Evolutionary conservation across 1,140 invertebrate species (phyloP), one percentile per base, ranked within the genome.

Genomic region (Rhizoglyphus robini): DNA sequence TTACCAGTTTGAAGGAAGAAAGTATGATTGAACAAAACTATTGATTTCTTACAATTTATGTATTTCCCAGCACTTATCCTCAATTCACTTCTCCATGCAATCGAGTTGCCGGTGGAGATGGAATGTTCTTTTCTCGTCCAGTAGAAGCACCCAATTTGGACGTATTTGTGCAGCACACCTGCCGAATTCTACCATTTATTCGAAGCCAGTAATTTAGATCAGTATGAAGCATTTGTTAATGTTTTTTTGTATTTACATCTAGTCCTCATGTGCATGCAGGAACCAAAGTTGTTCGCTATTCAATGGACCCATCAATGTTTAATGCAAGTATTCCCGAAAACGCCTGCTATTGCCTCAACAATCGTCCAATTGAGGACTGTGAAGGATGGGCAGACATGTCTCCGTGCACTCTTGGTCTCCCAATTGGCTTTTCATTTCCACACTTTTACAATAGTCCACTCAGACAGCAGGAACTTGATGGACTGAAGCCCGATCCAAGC

Each of bases 381-480:
- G 11, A 64, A 18, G 63, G 63, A n/a, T 48, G 29, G 27, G 1
- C 13, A 5, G 68, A 69, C 32, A 18, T 68, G 11, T 57, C 36
- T 13, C 59, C 66, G 13, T 70, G 68, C 60, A 20, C 34, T 57
- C 63, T 51, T 23, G 86, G 90, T 75, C 90, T 89, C 0, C 88
- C 89, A 1, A 81, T 93, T 66, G 81, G 90, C 73, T 75, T 93
- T 23, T 92, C 88, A 51, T 91, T 90, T 77, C 90, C 90, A 0
- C 90, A 94, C 75, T 93, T 93, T 78, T 88, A 90, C 73, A 75
- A 90, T 69, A 89, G 86, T 0, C 87, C 92, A 73, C 84, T 86
- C 1, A 18, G 38, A 13, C 80, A 91, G 20, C 75, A 83, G 60
- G 83, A 84, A 23, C 84, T 84, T 3, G 84, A 84, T 66, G 90